These are phyloP conservation scores for Chelonus formosanus DNA, from an alignment of 2,888 invertebrate genomes.

Conservation along the genomic window DNA sequence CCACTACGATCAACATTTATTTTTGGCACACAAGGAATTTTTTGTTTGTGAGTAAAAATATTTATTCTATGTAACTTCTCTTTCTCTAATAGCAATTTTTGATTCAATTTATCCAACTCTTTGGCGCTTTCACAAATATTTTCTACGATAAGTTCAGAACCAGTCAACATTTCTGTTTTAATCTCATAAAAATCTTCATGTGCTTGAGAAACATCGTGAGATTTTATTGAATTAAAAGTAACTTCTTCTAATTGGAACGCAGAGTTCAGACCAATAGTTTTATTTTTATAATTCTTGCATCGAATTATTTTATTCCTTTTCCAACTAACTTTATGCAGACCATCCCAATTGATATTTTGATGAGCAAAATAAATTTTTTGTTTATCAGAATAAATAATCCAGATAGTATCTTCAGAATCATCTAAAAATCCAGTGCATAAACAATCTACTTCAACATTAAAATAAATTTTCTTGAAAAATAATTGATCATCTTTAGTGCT, in stretches of 20 bases:
- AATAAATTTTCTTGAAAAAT: conserved; percentile 47
- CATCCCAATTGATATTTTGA: conserved; percentile 35
- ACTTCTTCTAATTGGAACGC: conserved; percentile 25
- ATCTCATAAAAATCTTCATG: conserved; percentile 45
- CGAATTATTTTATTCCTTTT: conserved; percentile 43
- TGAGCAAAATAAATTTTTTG: conserved; percentile 43
- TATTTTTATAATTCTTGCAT: conserved; percentile 46
- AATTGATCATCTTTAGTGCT: conserved; percentile 42
- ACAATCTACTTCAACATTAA: conserved; percentile 43
- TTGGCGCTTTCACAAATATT: conserved; percentile 48
- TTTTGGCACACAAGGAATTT: conserved; percentile 43
- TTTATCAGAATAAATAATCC: conserved; percentile 49
- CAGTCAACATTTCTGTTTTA: conserved; percentile 49
- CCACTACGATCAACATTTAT: conserved; percentile 44
- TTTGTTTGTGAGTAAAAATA: conserved; percentile 50
- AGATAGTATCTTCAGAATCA: conserved; percentile 39
- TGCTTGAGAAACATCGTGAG: background rate
- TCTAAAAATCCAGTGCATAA: conserved; percentile 38
- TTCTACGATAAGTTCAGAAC: conserved; percentile 47
- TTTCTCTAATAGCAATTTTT: conserved; percentile 42
- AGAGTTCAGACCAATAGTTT: conserved; percentile 45
- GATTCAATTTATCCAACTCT: conserved; percentile 45
- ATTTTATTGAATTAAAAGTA: conserved; percentile 7
- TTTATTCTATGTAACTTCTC: conserved; percentile 53
- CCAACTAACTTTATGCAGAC: conserved; percentile 21